Conservation (phyloP, 2,888 invertebrate genomes). For the Nineta flava region DNA sequence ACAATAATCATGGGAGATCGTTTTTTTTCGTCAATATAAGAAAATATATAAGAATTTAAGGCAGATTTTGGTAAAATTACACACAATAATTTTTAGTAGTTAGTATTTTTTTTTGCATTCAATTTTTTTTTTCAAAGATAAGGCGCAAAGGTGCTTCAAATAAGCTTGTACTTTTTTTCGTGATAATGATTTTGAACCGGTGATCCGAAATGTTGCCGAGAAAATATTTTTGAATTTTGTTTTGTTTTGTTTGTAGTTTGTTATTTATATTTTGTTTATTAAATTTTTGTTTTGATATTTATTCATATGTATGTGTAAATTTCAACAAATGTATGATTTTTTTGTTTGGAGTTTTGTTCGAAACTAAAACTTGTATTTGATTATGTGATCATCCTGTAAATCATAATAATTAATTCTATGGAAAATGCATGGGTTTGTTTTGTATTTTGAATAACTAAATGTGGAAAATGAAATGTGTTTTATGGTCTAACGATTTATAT, state of each 20-base stretch:
- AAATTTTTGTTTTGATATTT: constrained; percentile 14
- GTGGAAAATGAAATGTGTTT: too few relatives aligned
- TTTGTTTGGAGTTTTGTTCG: too few relatives aligned
- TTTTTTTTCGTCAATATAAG: constrained; percentile 33
- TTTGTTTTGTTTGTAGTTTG: background rate
- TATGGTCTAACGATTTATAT: too few relatives aligned
- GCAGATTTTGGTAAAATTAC: constrained; percentile 47
- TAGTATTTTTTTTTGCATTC: constrained; percentile 27
- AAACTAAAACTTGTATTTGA: too few relatives aligned
- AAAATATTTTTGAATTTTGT: constrained; percentile 16
- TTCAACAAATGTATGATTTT: too few relatives aligned
- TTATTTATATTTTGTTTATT: constrained; percentile 14
- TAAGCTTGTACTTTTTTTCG: constrained; percentile 55
- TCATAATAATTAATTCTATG: too few relatives aligned
- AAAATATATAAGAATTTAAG: constrained; percentile 43
- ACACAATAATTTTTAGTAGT: constrained; percentile 26
- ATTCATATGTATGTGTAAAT: too few relatives aligned
- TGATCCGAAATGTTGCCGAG: constrained; percentile 35
- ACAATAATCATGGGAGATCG: constrained; percentile 29
- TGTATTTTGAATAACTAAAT: too few relatives aligned
- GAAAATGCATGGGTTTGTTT: too few relatives aligned
- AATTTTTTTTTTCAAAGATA: constrained; percentile 40
- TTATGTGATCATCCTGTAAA: too few relatives aligned
- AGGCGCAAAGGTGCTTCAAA: constrained; percentile 58
- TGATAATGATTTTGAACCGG: constrained; percentile 40